These are phyloP conservation scores for Ceratina japonica DNA, from an alignment of 1,140 invertebrate genomes.

Conservation along the genomic window DNA sequence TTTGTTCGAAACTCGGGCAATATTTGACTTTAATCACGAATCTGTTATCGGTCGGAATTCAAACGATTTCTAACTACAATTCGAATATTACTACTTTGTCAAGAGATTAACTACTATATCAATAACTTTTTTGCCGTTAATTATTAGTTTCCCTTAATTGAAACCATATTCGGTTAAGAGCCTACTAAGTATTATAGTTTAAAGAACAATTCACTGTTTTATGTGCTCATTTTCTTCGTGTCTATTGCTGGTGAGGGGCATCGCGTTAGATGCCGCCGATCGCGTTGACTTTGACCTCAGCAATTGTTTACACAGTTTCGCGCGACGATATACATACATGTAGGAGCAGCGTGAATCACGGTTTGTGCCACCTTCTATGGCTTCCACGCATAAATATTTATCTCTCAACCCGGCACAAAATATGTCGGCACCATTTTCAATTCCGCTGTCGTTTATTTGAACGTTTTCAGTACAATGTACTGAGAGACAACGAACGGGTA, in stretches of 20 bases:
- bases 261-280: background rate
- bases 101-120: too few relatives aligned
- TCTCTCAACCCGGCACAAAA: background rate
- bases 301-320: slow-evolving; percentile 44
- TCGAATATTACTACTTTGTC: too few relatives aligned
- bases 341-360: slow-evolving; percentile 22
- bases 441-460: background rate
- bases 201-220: background rate
- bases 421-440: background rate
- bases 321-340: background rate
- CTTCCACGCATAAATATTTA: slow-evolving; percentile 20
- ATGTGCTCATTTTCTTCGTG: background rate
- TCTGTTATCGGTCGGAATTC: too few relatives aligned
- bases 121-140: too few relatives aligned
- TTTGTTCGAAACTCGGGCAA: too few relatives aligned
- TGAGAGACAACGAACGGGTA: background rate
- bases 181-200: too few relatives aligned
- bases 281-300: slow-evolving; percentile 40
- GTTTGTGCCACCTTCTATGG: slow-evolving; percentile 8
- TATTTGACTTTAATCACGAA: too few relatives aligned
- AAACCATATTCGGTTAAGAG: too few relatives aligned
- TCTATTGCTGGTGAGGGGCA: background rate
- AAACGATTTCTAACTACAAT: too few relatives aligned
- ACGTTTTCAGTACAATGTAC: background rate
- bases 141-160: too few relatives aligned